Conservation (phyloP, 2,888 invertebrate genomes). For the Ornithoptera priamus region DNA sequence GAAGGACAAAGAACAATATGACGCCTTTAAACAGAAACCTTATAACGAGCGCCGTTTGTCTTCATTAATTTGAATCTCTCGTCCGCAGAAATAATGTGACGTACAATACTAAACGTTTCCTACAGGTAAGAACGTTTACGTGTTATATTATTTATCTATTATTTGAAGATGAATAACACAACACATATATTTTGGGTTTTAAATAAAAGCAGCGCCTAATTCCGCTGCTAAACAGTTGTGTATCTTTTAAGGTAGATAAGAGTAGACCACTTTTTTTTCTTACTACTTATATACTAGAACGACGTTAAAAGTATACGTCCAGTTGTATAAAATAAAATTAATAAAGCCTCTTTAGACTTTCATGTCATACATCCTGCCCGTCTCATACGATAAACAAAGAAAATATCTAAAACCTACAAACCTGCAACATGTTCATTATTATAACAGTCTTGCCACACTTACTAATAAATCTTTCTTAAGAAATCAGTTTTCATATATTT, state of each 20-base stretch:
- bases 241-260: too few relatives aligned
- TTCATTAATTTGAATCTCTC: constrained; percentile 12
- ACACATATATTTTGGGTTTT: background rate
- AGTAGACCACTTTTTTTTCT: too few relatives aligned
- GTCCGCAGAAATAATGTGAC: too few relatives aligned
- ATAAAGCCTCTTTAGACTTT: too few relatives aligned
- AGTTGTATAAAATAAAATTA: too few relatives aligned
- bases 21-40: constrained; percentile 4
- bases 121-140: background rate
- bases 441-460: background rate
- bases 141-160: background rate
- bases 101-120: too few relatives aligned
- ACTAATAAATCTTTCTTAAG: background rate
- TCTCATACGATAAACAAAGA: background rate
- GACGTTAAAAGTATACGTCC: too few relatives aligned
- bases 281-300: too few relatives aligned
- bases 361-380: too few relatives aligned
- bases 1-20: constrained; percentile 9
- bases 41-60: constrained; percentile 16
- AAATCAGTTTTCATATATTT: background rate
- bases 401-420: background rate
- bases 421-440: background rate
- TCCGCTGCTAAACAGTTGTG: too few relatives aligned
- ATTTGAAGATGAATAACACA: background rate
- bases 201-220: too few relatives aligned